Evolutionary conservation across 2,888 invertebrate species (phyloP).

Genomic region (Sycophila texana): DNA sequence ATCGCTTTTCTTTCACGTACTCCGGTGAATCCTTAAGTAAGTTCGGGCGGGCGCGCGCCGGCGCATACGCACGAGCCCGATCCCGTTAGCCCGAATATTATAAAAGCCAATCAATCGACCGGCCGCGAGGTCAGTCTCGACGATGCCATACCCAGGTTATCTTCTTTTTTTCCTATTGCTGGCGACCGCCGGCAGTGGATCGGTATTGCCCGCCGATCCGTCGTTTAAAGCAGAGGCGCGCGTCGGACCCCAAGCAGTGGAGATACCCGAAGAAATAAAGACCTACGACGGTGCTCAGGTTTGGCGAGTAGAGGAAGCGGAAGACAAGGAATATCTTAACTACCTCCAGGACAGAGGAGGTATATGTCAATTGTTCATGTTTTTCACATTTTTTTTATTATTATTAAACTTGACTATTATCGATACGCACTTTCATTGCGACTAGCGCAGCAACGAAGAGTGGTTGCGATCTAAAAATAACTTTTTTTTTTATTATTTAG

Average conservation of each 20-base stretch:
- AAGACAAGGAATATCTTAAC: constrained; percentile 76
- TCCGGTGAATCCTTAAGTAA: too few species aligned
- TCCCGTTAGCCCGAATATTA: constrained; percentile 70
- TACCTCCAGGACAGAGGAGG: constrained; percentile 79
- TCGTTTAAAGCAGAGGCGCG: constrained; percentile 13
- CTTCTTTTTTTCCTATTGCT: constrained; percentile 11
- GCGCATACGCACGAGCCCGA: constrained; percentile 19
- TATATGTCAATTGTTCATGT: constrained; percentile 64
- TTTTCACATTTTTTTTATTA: constrained; percentile 22
- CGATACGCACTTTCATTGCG: too few species aligned
- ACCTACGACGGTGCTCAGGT: constrained; percentile 87
- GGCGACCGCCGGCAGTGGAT: constrained; percentile 19
- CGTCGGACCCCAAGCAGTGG: constrained; percentile 59
- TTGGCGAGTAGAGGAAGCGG: constrained; percentile 82
- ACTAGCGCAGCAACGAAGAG: too few species aligned
- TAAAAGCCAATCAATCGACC: constrained; percentile 65
- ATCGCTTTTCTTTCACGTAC: too few species aligned
- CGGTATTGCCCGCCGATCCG: constrained; percentile 36
- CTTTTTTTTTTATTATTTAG: not conserved
- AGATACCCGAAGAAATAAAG: constrained; percentile 74
- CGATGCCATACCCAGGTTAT: constrained; percentile 29
- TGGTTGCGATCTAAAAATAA: not conserved
- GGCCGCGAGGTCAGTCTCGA: constrained; percentile 63
- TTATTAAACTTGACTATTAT: too few species aligned
- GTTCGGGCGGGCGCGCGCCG: not conserved